phyloP scores from a whole-genome alignment of 2,113 vertebrate genomes.

The Cynopterus brachyotis region DNA sequence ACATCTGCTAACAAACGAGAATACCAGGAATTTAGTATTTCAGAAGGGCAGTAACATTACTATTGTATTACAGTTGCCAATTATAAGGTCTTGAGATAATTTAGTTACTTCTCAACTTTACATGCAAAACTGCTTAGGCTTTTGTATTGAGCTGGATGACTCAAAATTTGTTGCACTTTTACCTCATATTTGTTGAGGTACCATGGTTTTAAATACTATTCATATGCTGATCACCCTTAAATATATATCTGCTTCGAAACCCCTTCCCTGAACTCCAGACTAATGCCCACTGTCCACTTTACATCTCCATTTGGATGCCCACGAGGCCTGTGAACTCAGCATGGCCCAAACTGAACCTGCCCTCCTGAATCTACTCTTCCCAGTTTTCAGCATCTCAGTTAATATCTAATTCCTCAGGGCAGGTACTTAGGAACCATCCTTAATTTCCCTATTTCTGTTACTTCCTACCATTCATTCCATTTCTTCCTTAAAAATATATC shows the following conservation, averaged over 20 bases:
- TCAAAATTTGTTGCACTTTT: not conserved
- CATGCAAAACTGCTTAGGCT: not conserved
- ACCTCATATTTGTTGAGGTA: not conserved
- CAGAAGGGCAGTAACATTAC: not conserved
- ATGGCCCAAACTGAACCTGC: not conserved
- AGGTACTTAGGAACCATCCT: not conserved
- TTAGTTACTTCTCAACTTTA: not conserved
- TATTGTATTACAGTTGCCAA: not conserved
- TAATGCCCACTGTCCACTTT: not conserved
- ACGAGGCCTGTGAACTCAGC: not conserved
- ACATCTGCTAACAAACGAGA: not conserved
- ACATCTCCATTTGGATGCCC: not conserved
- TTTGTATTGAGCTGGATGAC: not conserved
- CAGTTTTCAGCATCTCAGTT: not conserved
- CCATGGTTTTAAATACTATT: not conserved
- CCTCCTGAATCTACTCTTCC: not conserved
- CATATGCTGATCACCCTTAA: not conserved
- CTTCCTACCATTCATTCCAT: not conserved
- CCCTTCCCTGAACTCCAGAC: not conserved
- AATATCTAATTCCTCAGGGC: not conserved
- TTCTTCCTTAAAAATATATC: not conserved
- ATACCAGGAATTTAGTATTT: not conserved
- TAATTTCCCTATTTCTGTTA: not conserved
- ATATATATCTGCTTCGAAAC: not conserved
- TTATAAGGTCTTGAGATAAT: not conserved